Percentiles rank a stretch among this genome's conserved stretches.
Evolutionary conservation across 2,888 invertebrate species (phyloP).

Genomic region (Troides aeacus): DNA sequence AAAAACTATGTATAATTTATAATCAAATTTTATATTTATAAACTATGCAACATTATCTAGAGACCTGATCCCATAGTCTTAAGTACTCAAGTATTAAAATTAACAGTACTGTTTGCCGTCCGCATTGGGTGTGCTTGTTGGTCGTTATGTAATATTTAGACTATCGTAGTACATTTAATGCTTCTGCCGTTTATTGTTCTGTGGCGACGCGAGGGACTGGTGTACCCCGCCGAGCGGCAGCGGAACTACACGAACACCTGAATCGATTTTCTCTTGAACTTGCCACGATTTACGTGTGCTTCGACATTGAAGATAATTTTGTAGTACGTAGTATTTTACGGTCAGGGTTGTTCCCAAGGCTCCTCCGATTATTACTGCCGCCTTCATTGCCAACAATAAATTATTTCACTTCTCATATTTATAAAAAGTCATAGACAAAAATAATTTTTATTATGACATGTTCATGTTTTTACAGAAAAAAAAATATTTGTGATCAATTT

Average conservation of each 20-base stretch:
- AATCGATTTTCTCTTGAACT: conserved; percentile 69
- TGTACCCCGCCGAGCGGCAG: conserved; percentile 41
- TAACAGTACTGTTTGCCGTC: no score
- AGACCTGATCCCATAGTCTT: no score
- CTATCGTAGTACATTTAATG: no score
- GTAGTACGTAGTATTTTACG: conserved; percentile 44
- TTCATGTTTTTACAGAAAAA: no score
- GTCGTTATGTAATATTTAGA: no score
- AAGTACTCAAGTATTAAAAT: no score
- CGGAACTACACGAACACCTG: conserved; percentile 49
- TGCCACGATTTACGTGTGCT: conserved; percentile 46
- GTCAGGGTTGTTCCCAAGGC: conserved; percentile 47
- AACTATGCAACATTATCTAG: no score
- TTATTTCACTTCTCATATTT: neutral
- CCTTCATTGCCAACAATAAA: conserved; percentile 13
- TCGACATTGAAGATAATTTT: conserved; percentile 45
- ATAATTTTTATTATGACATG: neutral
- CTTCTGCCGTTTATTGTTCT: neutral
- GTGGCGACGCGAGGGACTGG: conserved; percentile 45
- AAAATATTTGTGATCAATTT: no score
- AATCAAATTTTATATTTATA: no score
- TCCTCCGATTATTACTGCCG: conserved; percentile 26
- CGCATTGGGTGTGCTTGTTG: no score
- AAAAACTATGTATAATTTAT: no score
- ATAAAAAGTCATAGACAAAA: neutral